phyloP scores from a whole-genome alignment of 2,797 vertebrate species.

The Scomberomorus guttatus region DNA sequence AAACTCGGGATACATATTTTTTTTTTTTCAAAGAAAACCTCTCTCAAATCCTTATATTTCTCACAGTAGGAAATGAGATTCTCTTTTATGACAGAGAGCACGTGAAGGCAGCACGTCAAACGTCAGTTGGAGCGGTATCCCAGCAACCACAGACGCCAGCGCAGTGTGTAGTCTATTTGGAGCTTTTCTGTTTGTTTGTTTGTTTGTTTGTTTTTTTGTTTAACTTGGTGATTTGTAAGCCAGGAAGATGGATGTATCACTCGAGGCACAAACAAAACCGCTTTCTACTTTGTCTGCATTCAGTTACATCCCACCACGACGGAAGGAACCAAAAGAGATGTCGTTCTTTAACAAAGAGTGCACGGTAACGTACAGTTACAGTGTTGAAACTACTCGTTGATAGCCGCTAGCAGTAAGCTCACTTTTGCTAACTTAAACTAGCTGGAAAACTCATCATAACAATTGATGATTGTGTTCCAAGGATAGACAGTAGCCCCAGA shows the following conservation, averaged over 20 bases:
- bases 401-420: not conserved
- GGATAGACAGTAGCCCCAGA: too few species aligned
- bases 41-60: too few species aligned
- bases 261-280: constrained; percentile 60
- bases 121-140: constrained; percentile 37
- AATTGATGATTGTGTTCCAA: too few species aligned
- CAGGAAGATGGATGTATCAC: constrained; percentile 66
- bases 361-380: constrained; percentile 61
- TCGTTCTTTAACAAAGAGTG: constrained; percentile 71
- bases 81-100: not conserved
- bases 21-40: too few species aligned
- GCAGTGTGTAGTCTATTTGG: not conserved
- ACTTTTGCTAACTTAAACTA: not conserved
- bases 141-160: constrained; percentile 66
- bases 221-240: not conserved
- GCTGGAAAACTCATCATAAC: too few species aligned
- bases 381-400: not conserved
- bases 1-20: too few species aligned
- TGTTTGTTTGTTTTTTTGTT: not conserved
- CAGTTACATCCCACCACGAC: constrained; percentile 76
- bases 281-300: constrained; percentile 68
- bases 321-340: constrained; percentile 69
- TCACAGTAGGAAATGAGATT: too few species aligned
- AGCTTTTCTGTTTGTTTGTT: too few species aligned
- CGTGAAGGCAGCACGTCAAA: constrained; percentile 48